Conservation (phyloP, 2,113 vertebrate species). For the Phyllostomus discolor region DNA sequence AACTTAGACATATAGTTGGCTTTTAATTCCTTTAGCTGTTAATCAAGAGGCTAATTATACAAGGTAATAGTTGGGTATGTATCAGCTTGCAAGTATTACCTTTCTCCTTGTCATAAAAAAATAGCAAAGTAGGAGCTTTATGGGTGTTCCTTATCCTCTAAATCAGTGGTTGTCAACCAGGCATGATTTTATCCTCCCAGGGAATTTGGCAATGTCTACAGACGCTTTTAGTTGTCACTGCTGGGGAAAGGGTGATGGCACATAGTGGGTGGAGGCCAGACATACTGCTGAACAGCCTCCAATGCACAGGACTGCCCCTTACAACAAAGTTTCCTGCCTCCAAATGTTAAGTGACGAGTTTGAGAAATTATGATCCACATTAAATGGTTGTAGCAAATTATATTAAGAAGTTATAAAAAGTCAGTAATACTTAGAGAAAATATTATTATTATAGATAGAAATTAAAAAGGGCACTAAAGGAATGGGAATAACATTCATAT, state of each 20-base stretch:
- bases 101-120: conserved; percentile 4
- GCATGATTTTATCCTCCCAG: neutral
- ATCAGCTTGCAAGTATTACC: conserved; percentile 1
- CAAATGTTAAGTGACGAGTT: neutral
- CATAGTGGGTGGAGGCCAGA: neutral
- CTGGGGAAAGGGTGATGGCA: no score
- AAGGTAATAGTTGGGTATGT: conserved; percentile 56
- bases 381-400: neutral
- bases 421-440: neutral
- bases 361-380: neutral
- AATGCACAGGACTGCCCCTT: neutral
- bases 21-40: conserved; percentile 59
- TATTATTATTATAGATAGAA: neutral
- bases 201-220: neutral
- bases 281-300: neutral
- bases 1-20: conserved; percentile 60
- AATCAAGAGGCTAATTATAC: conserved; percentile 68
- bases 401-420: neutral
- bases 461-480: neutral
- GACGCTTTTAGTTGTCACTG: neutral
- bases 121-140: neutral
- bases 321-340: neutral
- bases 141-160: neutral
- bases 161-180: neutral
- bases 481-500: neutral